phyloP scores from a whole-genome alignment of 2,888 invertebrate species.

The Poecilus cupreus region DNA sequence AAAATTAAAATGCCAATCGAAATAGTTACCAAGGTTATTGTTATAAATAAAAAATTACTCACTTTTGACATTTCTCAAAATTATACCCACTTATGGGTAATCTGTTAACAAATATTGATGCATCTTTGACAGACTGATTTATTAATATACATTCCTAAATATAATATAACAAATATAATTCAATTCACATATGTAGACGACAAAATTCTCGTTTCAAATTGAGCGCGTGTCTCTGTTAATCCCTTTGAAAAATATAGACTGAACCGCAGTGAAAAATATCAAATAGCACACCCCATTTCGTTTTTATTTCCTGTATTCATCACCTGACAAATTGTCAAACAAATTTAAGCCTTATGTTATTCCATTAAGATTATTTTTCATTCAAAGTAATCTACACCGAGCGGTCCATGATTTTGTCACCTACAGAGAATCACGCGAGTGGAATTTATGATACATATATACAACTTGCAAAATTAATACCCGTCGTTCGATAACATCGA shows the following conservation, averaged over 20 bases:
- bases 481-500: constrained; percentile 15
- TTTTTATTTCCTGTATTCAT: not conserved
- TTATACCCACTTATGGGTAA: too few relatives aligned
- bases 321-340: constrained; percentile 14
- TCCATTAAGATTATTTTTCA: not conserved
- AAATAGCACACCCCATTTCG: not conserved
- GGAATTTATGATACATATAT: not conserved
- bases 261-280: not conserved
- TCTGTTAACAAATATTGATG: too few relatives aligned
- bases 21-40: too few relatives aligned
- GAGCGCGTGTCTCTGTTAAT: not conserved
- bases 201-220: too few relatives aligned
- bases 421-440: not conserved
- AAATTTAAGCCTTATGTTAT: not conserved
- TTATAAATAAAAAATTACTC: too few relatives aligned
- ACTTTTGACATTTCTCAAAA: too few relatives aligned
- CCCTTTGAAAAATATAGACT: not conserved
- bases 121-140: too few relatives aligned
- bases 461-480: constrained; percentile 1
- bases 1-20: too few relatives aligned
- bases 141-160: too few relatives aligned
- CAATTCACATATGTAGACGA: too few relatives aligned
- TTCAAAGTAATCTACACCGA: not conserved
- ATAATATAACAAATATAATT: too few relatives aligned
- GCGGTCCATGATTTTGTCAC: not conserved